Evolutionary conservation across 2,113 vertebrate species (phyloP).

Genomic region (Planiliza haematocheilus): DNA sequence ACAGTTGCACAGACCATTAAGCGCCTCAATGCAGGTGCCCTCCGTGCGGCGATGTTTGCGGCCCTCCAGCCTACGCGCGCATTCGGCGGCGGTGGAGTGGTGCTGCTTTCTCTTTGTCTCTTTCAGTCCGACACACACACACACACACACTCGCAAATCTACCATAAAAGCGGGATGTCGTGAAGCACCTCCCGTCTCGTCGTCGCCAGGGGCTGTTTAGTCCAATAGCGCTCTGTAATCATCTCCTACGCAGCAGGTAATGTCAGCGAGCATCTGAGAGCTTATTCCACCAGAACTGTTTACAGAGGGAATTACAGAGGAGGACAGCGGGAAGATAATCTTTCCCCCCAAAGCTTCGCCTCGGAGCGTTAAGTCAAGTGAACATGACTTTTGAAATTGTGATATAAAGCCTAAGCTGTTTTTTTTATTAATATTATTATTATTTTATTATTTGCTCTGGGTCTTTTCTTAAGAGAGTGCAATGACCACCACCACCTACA

Average conservation of each 20-base stretch:
- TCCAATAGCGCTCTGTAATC: constrained; percentile 71
- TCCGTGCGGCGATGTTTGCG: constrained; percentile 1
- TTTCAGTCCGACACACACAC: constrained; percentile 34
- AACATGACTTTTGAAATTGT: constrained; percentile 51
- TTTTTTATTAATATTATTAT: constrained; percentile 7
- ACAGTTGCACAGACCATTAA: constrained; percentile 54
- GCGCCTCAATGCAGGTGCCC: constrained; percentile 41
- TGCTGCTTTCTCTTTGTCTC: background rate
- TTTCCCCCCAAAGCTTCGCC: constrained; percentile 67
- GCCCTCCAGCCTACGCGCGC: constrained; percentile 14
- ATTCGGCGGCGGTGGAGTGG: background rate
- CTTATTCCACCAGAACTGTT: constrained; percentile 77
- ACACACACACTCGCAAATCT: constrained; percentile 57
- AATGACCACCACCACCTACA: constrained; percentile 29
- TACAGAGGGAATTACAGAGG: constrained; percentile 79
- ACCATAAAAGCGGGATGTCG: constrained; percentile 63
- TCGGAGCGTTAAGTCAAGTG: constrained; percentile 33
- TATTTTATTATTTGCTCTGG: constrained; percentile 20
- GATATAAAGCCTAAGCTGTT: constrained; percentile 49
- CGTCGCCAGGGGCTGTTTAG: constrained; percentile 67
- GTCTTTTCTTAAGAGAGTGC: constrained; percentile 29
- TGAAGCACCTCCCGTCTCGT: constrained; percentile 58
- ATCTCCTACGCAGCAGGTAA: constrained; percentile 78
- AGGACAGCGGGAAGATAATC: constrained; percentile 72
- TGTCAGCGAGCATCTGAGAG: constrained; percentile 75